phyloP scores from a whole-genome alignment of 2,888 invertebrate species.

The Apotomis capreana region DNA sequence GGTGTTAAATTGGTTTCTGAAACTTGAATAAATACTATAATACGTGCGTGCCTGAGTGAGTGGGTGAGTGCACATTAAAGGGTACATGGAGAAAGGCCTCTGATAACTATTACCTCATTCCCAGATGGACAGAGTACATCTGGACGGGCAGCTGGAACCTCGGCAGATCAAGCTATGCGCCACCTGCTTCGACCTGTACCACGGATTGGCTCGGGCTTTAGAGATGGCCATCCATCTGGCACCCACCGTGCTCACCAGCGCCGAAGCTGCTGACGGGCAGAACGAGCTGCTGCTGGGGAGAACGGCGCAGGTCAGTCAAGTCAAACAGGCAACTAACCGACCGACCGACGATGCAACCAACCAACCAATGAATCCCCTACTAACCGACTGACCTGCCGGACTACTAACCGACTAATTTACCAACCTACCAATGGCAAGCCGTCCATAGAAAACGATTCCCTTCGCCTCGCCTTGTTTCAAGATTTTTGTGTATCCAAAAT shows the following conservation, averaged over 20 bases:
- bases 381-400: too few species aligned
- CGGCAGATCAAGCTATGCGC: slow-evolving; percentile 91
- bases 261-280: slow-evolving; percentile 84
- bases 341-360: too few species aligned
- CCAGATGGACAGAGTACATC: slow-evolving; percentile 72
- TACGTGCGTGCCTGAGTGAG: too few species aligned
- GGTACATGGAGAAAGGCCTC: too few species aligned
- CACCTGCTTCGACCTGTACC: slow-evolving; percentile 92
- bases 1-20: not conserved
- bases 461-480: too few species aligned
- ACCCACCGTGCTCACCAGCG: slow-evolving; percentile 86
- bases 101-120: not conserved
- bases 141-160: slow-evolving; percentile 84
- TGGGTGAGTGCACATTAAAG: too few species aligned
- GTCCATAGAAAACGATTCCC: too few species aligned
- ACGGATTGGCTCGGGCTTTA: slow-evolving; percentile 89
- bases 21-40: too few species aligned
- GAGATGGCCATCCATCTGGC: slow-evolving; percentile 90
- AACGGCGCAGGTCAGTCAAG: slow-evolving; percentile 82
- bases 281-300: slow-evolving; percentile 88
- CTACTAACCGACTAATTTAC: too few species aligned
- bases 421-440: too few species aligned
- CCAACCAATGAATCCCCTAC: too few species aligned
- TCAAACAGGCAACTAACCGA: slow-evolving; percentile 81
- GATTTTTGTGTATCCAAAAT: too few species aligned